Base-by-base conservation (phyloP, 1,140 invertebrate species). In the Sogatella furcifera region DNA sequence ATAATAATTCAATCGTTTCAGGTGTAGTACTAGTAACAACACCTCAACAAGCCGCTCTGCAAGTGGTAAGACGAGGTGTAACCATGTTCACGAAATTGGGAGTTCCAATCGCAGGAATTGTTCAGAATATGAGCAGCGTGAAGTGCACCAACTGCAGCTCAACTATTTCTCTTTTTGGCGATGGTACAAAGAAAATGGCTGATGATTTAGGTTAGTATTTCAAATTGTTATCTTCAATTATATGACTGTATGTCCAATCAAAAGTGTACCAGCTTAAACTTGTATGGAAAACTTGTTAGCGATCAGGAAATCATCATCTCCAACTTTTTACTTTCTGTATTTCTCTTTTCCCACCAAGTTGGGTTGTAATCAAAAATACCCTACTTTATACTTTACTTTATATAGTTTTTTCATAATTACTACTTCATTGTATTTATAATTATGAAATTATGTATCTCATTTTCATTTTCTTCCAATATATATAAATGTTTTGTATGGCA, bases 11-110 rank as follows among this genome's bases (percentile, higher is more conserved):
- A 10, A 3, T 65, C 67, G 55, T 62, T 69, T 57, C 71, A 77
- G 88, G 88, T 24, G 88, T 84, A 8, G 64, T 95, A 8, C 73
- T 95, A 28, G 87, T 95, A 0, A 92, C 89, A 14, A 94, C 91
- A 1, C 90, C 92, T 0, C 91, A 95, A 72, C 81, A 81, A 56
- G 84, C 90, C 6, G 85, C 92, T 0, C 66, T 93, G 5, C 81
- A 90, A 68, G 90, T 95, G 38, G 86, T 90, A 0, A 78, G 82
- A 62, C 80, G 89, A 69, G 89, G 89, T 38, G 83, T 84, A 2
- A 81, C 81, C 62, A 92, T 93, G 88, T 89, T 89, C 67, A 77
- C 83, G 65, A 92, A 87, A 70, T 71, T 93, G 4, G 77, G 85
- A 56, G 80, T 94, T 55, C 89, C 90, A 1, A 78, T 94, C 43